These are phyloP conservation scores for Acrobasis suavella DNA, from an alignment of 2,888 invertebrate genomes.

Conservation along the genomic window DNA sequence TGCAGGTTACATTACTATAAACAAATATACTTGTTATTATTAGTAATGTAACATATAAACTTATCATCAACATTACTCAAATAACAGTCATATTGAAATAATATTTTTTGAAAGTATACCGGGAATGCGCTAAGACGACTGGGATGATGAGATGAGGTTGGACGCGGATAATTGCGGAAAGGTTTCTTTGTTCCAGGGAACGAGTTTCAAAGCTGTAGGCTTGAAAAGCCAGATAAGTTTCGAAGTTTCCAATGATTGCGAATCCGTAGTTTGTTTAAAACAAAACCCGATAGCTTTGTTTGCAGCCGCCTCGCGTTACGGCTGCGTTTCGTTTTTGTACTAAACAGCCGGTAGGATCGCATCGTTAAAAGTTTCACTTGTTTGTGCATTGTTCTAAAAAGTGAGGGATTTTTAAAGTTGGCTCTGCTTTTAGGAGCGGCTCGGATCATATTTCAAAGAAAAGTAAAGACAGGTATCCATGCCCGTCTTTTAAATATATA, in stretches of 20 bases:
- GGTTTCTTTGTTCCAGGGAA: too few species aligned
- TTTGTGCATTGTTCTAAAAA: constrained; percentile 3
- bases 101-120: too few species aligned
- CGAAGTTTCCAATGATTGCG: neutral
- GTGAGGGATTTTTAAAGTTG: constrained; percentile 3
- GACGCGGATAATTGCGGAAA: too few species aligned
- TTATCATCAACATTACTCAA: too few species aligned
- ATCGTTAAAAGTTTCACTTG: constrained; percentile 18
- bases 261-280: constrained; percentile 10
- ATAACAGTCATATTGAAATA: too few species aligned
- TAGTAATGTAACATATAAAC: too few species aligned
- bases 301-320: constrained; percentile 6
- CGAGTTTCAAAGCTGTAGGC: neutral
- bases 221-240: neutral
- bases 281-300: constrained; percentile 15
- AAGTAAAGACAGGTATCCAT: too few species aligned
- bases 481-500: too few species aligned
- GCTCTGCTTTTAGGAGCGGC: neutral
- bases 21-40: constrained; percentile 8
- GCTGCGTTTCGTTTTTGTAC: neutral
- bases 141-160: too few species aligned
- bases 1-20: too few species aligned
- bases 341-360: constrained; percentile 2
- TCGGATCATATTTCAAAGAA: neutral
- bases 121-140: too few species aligned